Conservation (phyloP, 2,888 invertebrate genomes). For the Drosophila atroscutellata region DNA sequence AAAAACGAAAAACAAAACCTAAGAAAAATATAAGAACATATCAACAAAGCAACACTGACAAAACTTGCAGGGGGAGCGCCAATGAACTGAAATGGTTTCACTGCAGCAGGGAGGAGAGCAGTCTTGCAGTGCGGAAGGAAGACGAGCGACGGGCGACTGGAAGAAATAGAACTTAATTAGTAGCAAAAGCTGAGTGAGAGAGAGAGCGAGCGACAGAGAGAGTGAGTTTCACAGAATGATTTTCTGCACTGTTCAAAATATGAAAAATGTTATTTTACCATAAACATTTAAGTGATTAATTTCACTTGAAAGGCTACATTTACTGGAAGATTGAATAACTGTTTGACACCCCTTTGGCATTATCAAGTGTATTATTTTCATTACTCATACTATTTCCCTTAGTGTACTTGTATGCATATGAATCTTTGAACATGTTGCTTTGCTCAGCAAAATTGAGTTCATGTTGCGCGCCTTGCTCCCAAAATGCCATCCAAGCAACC, state of each 20-base stretch:
- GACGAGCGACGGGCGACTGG: slow-evolving; percentile 28
- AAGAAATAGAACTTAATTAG: slow-evolving; percentile 74
- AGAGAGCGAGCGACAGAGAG: slow-evolving; percentile 7
- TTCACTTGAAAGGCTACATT: background rate
- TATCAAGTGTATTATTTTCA: background rate
- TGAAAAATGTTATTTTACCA: background rate
- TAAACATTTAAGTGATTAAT: background rate
- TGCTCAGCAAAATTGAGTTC: slow-evolving; percentile 54
- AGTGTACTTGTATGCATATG: slow-evolving; percentile 29
- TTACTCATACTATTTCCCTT: background rate
- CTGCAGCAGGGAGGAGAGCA: slow-evolving; percentile 34
- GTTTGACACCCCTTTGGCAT: background rate
- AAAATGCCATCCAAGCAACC: slow-evolving; percentile 64
- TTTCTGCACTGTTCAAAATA: slow-evolving; percentile 17
- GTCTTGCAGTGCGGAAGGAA: slow-evolving; percentile 16
- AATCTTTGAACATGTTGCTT: slow-evolving; percentile 36
- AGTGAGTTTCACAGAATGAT: background rate
- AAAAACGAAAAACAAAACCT: slow-evolving; percentile 32
- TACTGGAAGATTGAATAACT: background rate
- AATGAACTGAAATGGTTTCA: slow-evolving; percentile 78
- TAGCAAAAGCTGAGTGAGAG: slow-evolving; percentile 30
- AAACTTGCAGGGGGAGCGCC: slow-evolving; percentile 52
- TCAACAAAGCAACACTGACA: slow-evolving; percentile 11
- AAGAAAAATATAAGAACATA: slow-evolving; percentile 19
- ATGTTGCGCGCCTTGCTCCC: slow-evolving; percentile 61